Evolutionary conservation across 2,797 vertebrate genomes (phyloP).

Genomic region (Parambassis ranga): DNA sequence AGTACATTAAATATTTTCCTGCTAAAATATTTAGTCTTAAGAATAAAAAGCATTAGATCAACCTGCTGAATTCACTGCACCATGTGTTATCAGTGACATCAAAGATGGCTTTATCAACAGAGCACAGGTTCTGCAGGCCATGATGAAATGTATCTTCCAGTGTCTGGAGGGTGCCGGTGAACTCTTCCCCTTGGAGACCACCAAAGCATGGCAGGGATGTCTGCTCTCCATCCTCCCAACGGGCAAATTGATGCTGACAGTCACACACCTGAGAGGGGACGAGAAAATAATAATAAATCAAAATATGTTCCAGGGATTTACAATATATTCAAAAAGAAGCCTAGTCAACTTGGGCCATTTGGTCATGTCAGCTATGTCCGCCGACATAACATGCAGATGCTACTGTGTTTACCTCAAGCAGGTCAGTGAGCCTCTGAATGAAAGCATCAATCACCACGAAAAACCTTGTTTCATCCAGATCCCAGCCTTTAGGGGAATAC

Average conservation of each 20-base stretch:
- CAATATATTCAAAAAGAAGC: no score
- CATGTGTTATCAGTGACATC: slow-evolving; percentile 83
- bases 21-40: not conserved
- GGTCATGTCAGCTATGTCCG: no score
- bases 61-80: slow-evolving; percentile 85
- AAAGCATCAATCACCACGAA: slow-evolving; percentile 86
- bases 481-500: slow-evolving; percentile 78
- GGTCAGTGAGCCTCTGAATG: slow-evolving; percentile 85
- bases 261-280: slow-evolving; percentile 82
- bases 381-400: no score
- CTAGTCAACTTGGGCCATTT: no score
- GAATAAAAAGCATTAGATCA: not conserved
- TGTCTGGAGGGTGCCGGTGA: slow-evolving; percentile 78
- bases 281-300: not conserved
- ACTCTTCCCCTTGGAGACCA: slow-evolving; percentile 78
- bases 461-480: slow-evolving; percentile 82
- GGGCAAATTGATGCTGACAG: slow-evolving; percentile 88
- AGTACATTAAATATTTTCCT: not conserved
- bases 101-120: slow-evolving; percentile 76
- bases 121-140: slow-evolving; percentile 73
- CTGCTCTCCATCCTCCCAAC: slow-evolving; percentile 85
- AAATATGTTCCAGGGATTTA: no score
- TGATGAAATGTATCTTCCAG: slow-evolving; percentile 82
- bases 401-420: slow-evolving; percentile 87
- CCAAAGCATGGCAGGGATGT: slow-evolving; percentile 81